Base-by-base conservation (phyloP, 2,113 vertebrate genomes). In the Myanophis thanlyinensis region DNA sequence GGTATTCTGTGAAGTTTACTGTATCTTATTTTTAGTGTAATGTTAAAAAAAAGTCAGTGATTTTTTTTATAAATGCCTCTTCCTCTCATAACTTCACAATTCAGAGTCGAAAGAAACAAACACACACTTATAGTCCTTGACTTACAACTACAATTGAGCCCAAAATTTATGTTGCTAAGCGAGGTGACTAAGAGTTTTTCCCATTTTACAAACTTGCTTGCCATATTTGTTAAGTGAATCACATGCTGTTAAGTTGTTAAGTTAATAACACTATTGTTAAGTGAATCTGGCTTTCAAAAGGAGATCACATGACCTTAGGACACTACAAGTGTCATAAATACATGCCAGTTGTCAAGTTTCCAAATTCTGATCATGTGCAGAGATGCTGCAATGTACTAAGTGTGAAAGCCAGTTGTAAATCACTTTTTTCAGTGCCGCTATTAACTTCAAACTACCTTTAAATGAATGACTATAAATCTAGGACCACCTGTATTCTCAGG, bases 1-100 rank as follows among this genome's bases (percentile, higher is more conserved):
- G 90, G 92, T 93, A 94, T 92, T 90, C 91, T 85, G 86, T 73
- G 91, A 80, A 44, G 35, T 59, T 93, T 92, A 88, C 87, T 48
- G 56, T 30, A 40, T 30, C 49, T 0, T 0, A 51, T 88, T 90
- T 53, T 90, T 47, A 48, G 85, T 86, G 22, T 30, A 91, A 48
- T 3, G 9, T 59, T 92, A 90, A 92, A 87, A 88, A 88, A 53
- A 51, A 59, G 5, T 13, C 11, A 5, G 18, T 3, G 9, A 3
- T 59, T 59, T 59, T 59, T 59, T 59, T 27, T 23, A 91, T 48
- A 88, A 89, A 44, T 46, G 30, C 89, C 18, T 92, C 51, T 2
- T 22, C 48, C 15, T 94, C 23, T 0, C 12, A 48, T 56, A 85
- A 67, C 46, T 85, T 94, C n/a, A 93, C 59, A 44, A 35, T 91